Base-by-base conservation (phyloP, 2,888 invertebrate genomes). In the Eilema caniola region DNA sequence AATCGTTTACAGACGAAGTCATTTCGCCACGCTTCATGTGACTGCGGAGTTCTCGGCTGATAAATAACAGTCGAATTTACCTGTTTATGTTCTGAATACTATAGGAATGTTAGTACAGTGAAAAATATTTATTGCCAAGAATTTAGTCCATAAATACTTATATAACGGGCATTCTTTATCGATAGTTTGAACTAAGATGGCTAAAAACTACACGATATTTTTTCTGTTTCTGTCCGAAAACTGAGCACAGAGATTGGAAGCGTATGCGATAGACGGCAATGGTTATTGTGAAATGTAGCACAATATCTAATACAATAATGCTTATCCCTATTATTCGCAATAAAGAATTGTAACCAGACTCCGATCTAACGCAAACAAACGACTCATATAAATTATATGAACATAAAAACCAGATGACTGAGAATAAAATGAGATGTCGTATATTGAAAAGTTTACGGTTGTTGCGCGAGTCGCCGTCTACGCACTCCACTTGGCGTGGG, bases 401-500 rank as follows among this genome's bases (percentile, higher is more conserved):
- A 89, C 87, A 90, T 91, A 91, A 93, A 92, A 91, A 87, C 90
- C 84, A 84, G 79, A 88, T 86, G 88, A 89, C 87, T 88, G 85
- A 78, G 86, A 88, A 90, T 93, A 91, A 93, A 93, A 92, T 88
- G 86, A 90, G 88, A 89, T 88, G 92, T 93, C 92, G 88, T 93
- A 91, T 90, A 90, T 88, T 92, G 90, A 92, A 90, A 91, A 93
- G 89, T 93, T 93, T 93, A 94, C 89, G 93, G 92, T 90, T 85
- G 83, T 83, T 79, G 82, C 85, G 89, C 90, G 90, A 91, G 89
- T 86, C 91, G 91, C 90, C 88, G 93, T 94, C 94, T 94, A 92
- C 94, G 92, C 92, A 93, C 92, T 90, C 92, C 91, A 92, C 88
- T 94, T 95, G 95, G 95, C 95, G 87, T 86, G 88, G 88, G 85